Base-by-base conservation (phyloP, 2,888 invertebrate genomes). In the Drepana falcataria region DNA sequence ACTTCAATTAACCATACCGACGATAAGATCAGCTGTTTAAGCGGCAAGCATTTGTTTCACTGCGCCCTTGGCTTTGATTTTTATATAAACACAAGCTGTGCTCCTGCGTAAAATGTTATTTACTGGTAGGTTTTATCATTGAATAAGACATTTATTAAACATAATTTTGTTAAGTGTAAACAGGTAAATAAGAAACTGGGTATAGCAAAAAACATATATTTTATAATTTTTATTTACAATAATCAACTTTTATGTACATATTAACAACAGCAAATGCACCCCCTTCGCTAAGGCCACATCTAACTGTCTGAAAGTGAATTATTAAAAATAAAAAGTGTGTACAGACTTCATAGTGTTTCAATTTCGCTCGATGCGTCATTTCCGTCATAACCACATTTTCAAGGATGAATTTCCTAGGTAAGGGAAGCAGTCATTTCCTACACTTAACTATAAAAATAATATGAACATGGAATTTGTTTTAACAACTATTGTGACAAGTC, bases 191-290 rank as follows among this genome's bases (percentile, higher is more conserved):
- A 81, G 62, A 77, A 61, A 65, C 66, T 63, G 62, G 55, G 60
- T 82, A 85, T 88, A 89, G 83, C 87, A 89, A 90, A 89, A 89
- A 91, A 91, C 90, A 89, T 88, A 89, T 90, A 87, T 85, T 87
- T 86, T 83, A 85, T 87, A 87, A 73, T 86, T 86, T 87, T 82
- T 89, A 88, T 89, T 87, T 91, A 90, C 89, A 90, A 91, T 88
- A 87, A 79, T 87, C 81, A 90, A 91, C 89, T 87, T 89, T 90
- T 90, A 90, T 91, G 89, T 91, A 90, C 90, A 90, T 89, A 88
- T 90, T 83, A 89, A 91, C 89, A 91, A 86, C 88, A 89, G 89
- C 75, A 77, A 83, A 81, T 83, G 85, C 79, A 79, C 76, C 75
- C 67, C 80, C 73, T 71, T 71, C 61, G 64, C 60, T 83, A 86